Evolutionary conservation across 2,888 invertebrate genomes (phyloP).

Genomic region (Campoletis raptor): DNA sequence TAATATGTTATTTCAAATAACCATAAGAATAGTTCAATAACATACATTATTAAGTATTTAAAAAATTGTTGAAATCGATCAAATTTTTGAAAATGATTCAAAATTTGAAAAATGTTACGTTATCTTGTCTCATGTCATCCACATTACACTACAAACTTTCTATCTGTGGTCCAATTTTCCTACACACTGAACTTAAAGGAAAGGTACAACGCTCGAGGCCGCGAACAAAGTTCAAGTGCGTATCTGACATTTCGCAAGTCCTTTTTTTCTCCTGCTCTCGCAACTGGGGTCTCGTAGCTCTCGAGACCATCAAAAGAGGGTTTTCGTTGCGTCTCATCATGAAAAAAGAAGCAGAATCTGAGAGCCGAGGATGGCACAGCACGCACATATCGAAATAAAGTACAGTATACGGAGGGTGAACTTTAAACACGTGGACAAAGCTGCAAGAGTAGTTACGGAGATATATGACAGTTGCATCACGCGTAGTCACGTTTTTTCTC

Average conservation of each 20-base stretch:
- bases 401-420: conserved; percentile 31
- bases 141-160: neutral
- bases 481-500: conserved; percentile 67
- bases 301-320: conserved; percentile 62
- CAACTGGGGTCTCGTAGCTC: conserved; percentile 22
- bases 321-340: conserved; percentile 16
- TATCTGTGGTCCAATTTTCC: neutral
- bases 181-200: neutral
- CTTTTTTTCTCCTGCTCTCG: conserved; percentile 20
- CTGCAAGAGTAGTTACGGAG: conserved; percentile 35
- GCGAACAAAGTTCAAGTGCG: conserved; percentile 47
- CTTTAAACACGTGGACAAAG: conserved; percentile 42
- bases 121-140: neutral
- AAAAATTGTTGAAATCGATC: neutral
- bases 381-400: conserved; percentile 60
- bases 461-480: conserved; percentile 50
- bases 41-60: too few species aligned
- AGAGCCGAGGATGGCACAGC: conserved; percentile 15
- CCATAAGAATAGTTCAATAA: too few species aligned
- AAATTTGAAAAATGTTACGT: neutral
- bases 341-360: conserved; percentile 31
- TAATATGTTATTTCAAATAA: too few species aligned
- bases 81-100: neutral
- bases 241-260: conserved; percentile 46
- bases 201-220: conserved; percentile 13